phyloP scores from a whole-genome alignment of 2,797 vertebrate genomes.

The Pygocentrus nattereri region DNA sequence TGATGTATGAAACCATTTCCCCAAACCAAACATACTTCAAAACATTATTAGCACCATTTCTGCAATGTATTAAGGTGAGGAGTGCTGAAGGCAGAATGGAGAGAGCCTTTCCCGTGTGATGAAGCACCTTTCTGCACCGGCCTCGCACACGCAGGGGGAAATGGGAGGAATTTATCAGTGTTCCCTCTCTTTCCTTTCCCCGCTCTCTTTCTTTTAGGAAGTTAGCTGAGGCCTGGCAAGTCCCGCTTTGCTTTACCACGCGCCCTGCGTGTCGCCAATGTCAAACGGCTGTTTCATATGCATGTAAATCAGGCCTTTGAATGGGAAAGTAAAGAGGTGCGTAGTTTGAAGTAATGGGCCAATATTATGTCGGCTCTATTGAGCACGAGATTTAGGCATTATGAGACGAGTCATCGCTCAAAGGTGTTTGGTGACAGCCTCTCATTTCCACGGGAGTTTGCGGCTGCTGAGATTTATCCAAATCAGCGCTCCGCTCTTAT shows the following conservation, averaged over 20 bases:
- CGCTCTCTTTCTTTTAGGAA: slow-evolving; percentile 34
- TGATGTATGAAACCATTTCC: slow-evolving; percentile 85
- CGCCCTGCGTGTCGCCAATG: slow-evolving; percentile 60
- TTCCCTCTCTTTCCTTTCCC: slow-evolving; percentile 30
- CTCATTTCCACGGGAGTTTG: slow-evolving; percentile 45
- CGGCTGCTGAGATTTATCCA: slow-evolving; percentile 44
- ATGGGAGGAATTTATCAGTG: slow-evolving; percentile 82
- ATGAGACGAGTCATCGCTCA: slow-evolving; percentile 32
- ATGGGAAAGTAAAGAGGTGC: slow-evolving; percentile 35
- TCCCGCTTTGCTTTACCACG: slow-evolving; percentile 63
- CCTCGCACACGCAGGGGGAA: slow-evolving; percentile 77
- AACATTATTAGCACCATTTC: slow-evolving; percentile 85
- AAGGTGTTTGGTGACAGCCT: slow-evolving; percentile 21
- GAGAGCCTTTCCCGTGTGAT: slow-evolving; percentile 78
- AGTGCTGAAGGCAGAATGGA: slow-evolving; percentile 79
- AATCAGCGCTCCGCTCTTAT: slow-evolving; percentile 7
- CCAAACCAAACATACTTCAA: slow-evolving; percentile 84
- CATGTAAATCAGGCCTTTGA: slow-evolving; percentile 48
- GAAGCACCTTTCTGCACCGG: slow-evolving; percentile 79
- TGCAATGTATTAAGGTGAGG: slow-evolving; percentile 79
- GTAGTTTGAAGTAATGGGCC: slow-evolving; percentile 30
- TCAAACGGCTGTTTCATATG: slow-evolving; percentile 47
- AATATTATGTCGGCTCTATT: slow-evolving; percentile 42
- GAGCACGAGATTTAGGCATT: slow-evolving; percentile 41
- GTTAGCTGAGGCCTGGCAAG: slow-evolving; percentile 43